Base-by-base conservation (phyloP, 2,113 vertebrate genomes). In the Sarotherodon lohbergeri region DNA sequence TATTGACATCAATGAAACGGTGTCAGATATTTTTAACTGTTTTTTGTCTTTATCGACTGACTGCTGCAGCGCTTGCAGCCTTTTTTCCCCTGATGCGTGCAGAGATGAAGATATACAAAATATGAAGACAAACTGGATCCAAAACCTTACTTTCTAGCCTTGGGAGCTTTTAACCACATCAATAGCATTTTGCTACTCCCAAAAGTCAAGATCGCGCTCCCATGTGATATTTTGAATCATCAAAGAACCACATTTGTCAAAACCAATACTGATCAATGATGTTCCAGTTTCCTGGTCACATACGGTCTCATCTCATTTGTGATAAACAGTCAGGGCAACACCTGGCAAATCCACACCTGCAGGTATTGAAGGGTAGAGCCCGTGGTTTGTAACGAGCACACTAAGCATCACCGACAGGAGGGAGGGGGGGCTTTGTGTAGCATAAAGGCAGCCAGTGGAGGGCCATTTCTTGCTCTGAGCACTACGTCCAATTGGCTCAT, bases 401-500 rank as follows among this genome's bases (percentile, higher is more conserved):
- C 27, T 32, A 68, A 84, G 50, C 14, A 12, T 78, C 82, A 66
- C 57, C 29, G 52, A 76, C 63, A 41, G 71, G 11, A 19, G 46
- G 85, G 79, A 79, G 36, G 27, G 50, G 36, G 82, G 86, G 81
- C 83, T 88, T 87, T 88, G 89, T 93, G 92, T 83, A 84, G 87
- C 24, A 86, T 90, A 36, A 85, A 85, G 88, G 83, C 76, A 86
- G 83, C 88, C 48, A 61, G 86, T 59, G 81, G 46, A 86, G 84
- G 91, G 85, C 39, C 59, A 32, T 90, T 92, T 88, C 78, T 80
- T 56, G 86, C 87, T 92, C 63, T 56, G 82, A 91, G 86, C 82
- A 14, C 89, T 81, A 73, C 61, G 27, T 94, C 86, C 93, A 90
- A 92, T 93, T 93, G 93, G 91, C 91, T 93, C 56, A 68, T 88